Conservation (phyloP, 1,140 invertebrate species). For the Sitophilus oryzae region DNA sequence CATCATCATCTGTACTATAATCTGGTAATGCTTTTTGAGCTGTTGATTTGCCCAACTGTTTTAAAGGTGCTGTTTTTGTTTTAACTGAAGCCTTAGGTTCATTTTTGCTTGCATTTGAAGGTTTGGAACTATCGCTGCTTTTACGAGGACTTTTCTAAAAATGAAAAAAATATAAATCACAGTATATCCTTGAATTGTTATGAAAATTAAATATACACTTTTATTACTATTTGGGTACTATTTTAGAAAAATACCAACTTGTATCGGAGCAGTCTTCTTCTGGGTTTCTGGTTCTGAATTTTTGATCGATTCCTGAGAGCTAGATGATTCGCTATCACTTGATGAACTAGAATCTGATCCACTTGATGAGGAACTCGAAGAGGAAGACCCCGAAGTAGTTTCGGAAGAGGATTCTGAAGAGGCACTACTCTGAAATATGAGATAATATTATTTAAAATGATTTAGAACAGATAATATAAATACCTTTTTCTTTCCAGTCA, state of each 20-base stretch:
- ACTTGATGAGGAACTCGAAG: slow-evolving; percentile 13
- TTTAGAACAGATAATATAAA: not conserved
- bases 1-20: slow-evolving; percentile 51
- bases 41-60: slow-evolving; percentile 38
- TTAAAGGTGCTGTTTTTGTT: slow-evolving; percentile 43
- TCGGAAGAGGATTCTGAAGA: slow-evolving; percentile 15
- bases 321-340: slow-evolving; percentile 14
- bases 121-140: slow-evolving; percentile 41
- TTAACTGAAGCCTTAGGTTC: slow-evolving; percentile 22
- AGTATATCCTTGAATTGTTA: too few species aligned
- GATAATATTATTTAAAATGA: too few species aligned
- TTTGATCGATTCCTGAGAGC: slow-evolving; percentile 12
- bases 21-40: slow-evolving; percentile 26
- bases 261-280: slow-evolving; percentile 12
- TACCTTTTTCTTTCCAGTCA: not conserved
- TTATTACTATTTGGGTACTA: not conserved
- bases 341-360: slow-evolving; percentile 18
- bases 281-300: slow-evolving; percentile 6
- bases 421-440: slow-evolving; percentile 2
- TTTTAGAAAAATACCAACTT: not conserved
- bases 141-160: slow-evolving; percentile 40
- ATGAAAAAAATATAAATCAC: too few species aligned
- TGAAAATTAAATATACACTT: not conserved
- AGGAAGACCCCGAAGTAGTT: slow-evolving; percentile 9
- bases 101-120: slow-evolving; percentile 23